Evolutionary conservation across 2,888 invertebrate species (phyloP).

Genomic region (Eristalis pertinax): DNA sequence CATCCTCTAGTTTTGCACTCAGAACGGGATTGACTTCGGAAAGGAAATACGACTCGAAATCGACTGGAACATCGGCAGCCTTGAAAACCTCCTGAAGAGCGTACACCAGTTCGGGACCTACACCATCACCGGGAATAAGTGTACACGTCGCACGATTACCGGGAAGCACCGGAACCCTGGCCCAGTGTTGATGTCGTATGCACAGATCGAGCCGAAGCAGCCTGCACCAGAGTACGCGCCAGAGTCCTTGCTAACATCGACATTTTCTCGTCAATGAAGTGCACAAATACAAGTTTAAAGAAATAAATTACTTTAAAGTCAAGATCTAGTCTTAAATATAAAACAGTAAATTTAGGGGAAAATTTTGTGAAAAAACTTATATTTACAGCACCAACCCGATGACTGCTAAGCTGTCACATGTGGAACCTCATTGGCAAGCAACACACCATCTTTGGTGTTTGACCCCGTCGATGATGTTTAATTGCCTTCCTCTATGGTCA

Average conservation of each 20-base stretch:
- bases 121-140: slow-evolving; percentile 98
- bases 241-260: slow-evolving; percentile 78
- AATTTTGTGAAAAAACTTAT: slow-evolving; percentile 1
- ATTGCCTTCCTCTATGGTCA: too few species aligned
- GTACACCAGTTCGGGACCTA: slow-evolving; percentile 97
- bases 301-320: background rate
- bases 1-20: slow-evolving; percentile 93
- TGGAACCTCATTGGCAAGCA: too few species aligned
- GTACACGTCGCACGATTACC: slow-evolving; percentile 89
- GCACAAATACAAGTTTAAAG: background rate
- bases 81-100: slow-evolving; percentile 96
- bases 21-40: slow-evolving; percentile 95
- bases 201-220: slow-evolving; percentile 74
- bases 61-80: slow-evolving; percentile 95
- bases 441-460: too few species aligned
- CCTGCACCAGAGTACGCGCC: slow-evolving; percentile 77
- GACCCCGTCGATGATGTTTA: too few species aligned
- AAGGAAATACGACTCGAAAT: slow-evolving; percentile 97
- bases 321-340: slow-evolving; percentile 4
- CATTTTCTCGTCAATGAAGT: slow-evolving; percentile 7
- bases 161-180: slow-evolving; percentile 71
- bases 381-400: slow-evolving; percentile 38
- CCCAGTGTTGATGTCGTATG: slow-evolving; percentile 76
- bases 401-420: slow-evolving; percentile 37
- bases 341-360: background rate